Conservation (phyloP, 53 echinoderm and acorn worm species). For the Mesocentrotus franciscanus region DNA sequence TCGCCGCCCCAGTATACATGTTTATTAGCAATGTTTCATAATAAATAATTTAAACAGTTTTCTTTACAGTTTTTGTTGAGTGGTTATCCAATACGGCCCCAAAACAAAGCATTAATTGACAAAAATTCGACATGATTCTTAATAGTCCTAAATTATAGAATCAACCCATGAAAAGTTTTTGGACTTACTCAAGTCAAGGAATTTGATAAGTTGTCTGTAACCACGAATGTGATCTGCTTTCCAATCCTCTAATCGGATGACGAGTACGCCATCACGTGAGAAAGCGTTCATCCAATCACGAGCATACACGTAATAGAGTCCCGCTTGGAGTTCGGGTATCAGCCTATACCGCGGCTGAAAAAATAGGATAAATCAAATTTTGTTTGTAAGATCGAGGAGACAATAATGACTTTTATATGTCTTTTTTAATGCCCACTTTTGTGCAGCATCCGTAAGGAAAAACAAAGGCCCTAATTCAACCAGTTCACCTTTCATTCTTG, state of each 20-base stretch:
- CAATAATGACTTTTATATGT: no score
- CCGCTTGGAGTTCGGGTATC: constrained; percentile 28
- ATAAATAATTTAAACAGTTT: neutral
- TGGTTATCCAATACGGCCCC: neutral
- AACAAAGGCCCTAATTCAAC: no score
- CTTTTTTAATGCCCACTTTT: no score
- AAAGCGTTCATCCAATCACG: constrained; percentile 56
- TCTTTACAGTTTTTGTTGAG: neutral
- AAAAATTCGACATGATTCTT: neutral
- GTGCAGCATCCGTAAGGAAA: no score
- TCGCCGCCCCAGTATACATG: no score
- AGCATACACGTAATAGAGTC: constrained; percentile 25
- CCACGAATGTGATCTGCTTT: neutral
- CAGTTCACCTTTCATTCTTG: no score
- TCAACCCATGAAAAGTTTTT: neutral
- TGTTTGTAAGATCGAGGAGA: no score
- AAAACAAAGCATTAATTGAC: neutral
- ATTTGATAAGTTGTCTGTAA: constrained; percentile 20
- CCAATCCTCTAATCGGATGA: constrained; percentile 60
- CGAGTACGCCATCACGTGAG: constrained; percentile 59
- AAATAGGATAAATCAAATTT: neutral
- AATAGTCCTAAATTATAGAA: neutral
- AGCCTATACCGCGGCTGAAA: constrained; percentile 3
- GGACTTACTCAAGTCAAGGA: constrained; percentile 53
- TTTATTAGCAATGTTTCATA: no score